Conservation (phyloP, 2,888 invertebrate genomes). For the Panzeria rudis region DNA sequence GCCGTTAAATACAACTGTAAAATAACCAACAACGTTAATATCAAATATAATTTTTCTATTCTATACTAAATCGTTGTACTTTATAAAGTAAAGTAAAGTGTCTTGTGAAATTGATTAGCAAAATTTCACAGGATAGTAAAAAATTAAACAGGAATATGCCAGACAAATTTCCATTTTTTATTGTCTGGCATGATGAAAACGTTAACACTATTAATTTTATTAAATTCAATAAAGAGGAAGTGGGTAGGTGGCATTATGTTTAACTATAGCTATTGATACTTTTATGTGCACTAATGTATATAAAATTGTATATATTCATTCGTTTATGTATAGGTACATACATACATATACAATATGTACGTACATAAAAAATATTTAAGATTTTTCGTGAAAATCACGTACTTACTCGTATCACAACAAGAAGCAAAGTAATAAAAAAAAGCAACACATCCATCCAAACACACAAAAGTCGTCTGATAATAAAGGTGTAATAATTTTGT, state of each 20-base stretch:
- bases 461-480: conserved; percentile 5
- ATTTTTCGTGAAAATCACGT: conserved; percentile 80
- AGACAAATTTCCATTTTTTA: neutral
- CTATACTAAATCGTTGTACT: too few species aligned
- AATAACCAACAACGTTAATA: too few species aligned
- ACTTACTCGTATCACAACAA: conserved; percentile 75
- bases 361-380: conserved; percentile 74
- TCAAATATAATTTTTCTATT: too few species aligned
- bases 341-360: neutral
- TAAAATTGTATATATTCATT: neutral
- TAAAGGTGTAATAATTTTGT: neutral
- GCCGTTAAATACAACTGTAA: too few species aligned
- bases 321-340: neutral
- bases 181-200: neutral
- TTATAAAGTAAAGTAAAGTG: too few species aligned
- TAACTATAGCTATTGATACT: neutral
- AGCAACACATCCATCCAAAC: neutral
- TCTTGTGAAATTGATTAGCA: too few species aligned
- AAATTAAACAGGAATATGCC: too few species aligned
- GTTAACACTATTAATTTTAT: neutral
- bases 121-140: too few species aligned
- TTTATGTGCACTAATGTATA: neutral
- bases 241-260: neutral
- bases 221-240: neutral
- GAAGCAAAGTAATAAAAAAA: conserved; percentile 58